Evolutionary conservation across 2,113 vertebrate species (phyloP), one percentile per base, ranked within the genome.

Genomic region (Varanus salvator): DNA sequence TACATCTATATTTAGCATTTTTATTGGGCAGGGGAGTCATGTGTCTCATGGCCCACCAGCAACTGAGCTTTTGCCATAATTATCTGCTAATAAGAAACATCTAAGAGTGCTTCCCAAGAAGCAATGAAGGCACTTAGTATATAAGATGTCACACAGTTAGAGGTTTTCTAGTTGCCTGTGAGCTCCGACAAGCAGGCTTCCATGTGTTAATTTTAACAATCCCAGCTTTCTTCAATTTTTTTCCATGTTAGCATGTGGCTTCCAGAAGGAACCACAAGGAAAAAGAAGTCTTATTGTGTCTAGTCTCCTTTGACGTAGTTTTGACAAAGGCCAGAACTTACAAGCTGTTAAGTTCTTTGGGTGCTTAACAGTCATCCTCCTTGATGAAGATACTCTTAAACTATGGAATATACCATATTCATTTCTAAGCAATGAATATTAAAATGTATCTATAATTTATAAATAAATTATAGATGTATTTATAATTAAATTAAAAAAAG

Each of bases 11-110:
- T 91, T 92, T 86, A 91, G 1, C 69, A 90, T 89, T 76, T 87
- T 94, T 94, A 94, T 88, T 89, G 78, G 90, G 84, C 54, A 34
- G 74, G 1, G 15, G 90, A 91, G 83, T 90, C 74, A 82, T 90
- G n/a, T 21, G 87, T 89, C 60, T 93, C 87, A 80, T 44, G n/a
- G 83, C 12, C 89, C 84, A 90, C 48, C 0, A 0, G 93, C 85
- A 86, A 38, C 60, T 84, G 38, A 52, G 52, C 8, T 90, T 87
- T 90, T 72, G 76, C 75, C 17, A 0, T 74, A 84, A 91, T 92
- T 92, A 75, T 92, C 44, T 87, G 86, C 15, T 81, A 93, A 94
- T 86, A 87, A 94, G 94, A 93, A 82, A 21, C 94, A 89, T 89
- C 77, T 93, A 91, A 94, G 78, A 91, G 48, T 52, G 81, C 57